Conservation (phyloP, 2,797 vertebrate species). For the Pelobates cultripes region DNA sequence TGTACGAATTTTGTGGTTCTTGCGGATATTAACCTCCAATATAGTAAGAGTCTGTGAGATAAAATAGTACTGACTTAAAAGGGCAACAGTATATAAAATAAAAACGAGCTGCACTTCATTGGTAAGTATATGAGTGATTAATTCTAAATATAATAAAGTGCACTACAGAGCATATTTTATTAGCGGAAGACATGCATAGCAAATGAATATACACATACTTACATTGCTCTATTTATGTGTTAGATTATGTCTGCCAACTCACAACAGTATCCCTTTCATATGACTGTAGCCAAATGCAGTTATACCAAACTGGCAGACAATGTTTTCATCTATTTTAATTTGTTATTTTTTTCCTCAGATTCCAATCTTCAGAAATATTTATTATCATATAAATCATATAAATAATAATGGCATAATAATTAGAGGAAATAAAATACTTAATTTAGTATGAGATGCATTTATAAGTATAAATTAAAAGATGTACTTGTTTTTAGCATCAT, state of each 20-base stretch:
- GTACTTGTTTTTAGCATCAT: too few relatives aligned
- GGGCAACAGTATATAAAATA: constrained; percentile 8
- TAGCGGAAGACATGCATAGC: constrained; percentile 8
- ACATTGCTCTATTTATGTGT: constrained; percentile 23
- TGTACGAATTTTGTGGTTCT: constrained; percentile 13
- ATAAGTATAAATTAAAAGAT: too few relatives aligned
- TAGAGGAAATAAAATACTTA: too few relatives aligned
- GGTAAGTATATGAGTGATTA: background rate
- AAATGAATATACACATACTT: constrained; percentile 33
- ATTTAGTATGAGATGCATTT: too few relatives aligned
- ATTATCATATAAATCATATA: constrained; percentile 14
- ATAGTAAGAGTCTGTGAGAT: constrained; percentile 2
- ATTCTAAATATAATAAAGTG: constrained; percentile 18
- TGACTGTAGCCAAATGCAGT: constrained; percentile 35
- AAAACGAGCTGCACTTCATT: background rate
- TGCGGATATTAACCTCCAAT: constrained; percentile 3
- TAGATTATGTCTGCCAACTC: constrained; percentile 30
- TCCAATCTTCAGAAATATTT: constrained; percentile 26
- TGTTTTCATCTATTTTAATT: constrained; percentile 41
- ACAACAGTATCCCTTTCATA: constrained; percentile 19
- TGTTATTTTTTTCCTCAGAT: constrained; percentile 10
- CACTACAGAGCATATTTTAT: constrained; percentile 7
- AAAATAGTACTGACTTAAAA: background rate
- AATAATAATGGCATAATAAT: constrained; percentile 10
- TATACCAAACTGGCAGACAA: constrained; percentile 24